A percentile compares a stretch with the other conserved stretches of the same genome.
phyloP scores from a whole-genome alignment of 2,113 vertebrate species.

The Perccottus glenii region DNA sequence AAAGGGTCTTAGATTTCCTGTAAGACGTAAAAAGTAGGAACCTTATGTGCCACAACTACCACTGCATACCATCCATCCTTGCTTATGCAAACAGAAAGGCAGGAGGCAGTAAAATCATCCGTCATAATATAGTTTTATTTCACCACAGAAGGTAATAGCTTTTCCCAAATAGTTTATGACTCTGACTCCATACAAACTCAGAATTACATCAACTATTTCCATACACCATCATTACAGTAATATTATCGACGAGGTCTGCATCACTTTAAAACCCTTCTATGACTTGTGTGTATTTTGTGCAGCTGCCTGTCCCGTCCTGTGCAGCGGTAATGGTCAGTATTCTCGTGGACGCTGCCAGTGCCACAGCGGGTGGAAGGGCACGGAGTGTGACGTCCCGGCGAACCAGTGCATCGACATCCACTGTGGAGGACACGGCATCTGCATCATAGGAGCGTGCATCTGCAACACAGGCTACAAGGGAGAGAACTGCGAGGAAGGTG shows the following conservation, averaged over 20 bases:
- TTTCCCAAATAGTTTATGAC: constrained; percentile 3
- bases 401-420: constrained; percentile 95
- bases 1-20: not conserved
- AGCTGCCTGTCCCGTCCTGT: constrained; percentile 96
- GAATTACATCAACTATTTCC: constrained; percentile 1
- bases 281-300: constrained; percentile 19
- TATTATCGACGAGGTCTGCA: not conserved
- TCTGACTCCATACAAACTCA: not conserved
- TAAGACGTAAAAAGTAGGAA: constrained; percentile 3
- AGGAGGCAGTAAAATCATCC: constrained; percentile 4
- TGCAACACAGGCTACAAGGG: constrained; percentile 97
- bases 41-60: constrained; percentile 7
- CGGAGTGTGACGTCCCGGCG: constrained; percentile 92
- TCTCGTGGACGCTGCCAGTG: constrained; percentile 96
- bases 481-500: constrained; percentile 97
- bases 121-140: constrained; percentile 11
- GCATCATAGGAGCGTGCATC: constrained; percentile 92
- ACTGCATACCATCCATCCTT: constrained; percentile 6
- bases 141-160: constrained; percentile 4
- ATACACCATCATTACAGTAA: not conserved
- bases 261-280: not conserved
- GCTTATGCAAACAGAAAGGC: constrained; percentile 11
- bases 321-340: constrained; percentile 96
- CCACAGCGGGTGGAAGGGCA: constrained; percentile 98
- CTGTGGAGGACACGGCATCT: constrained; percentile 94